Evolutionary conservation across 2,888 invertebrate genomes (phyloP), one percentile per base, ranked within the genome.

Genomic region (Epinotia bilunana): DNA sequence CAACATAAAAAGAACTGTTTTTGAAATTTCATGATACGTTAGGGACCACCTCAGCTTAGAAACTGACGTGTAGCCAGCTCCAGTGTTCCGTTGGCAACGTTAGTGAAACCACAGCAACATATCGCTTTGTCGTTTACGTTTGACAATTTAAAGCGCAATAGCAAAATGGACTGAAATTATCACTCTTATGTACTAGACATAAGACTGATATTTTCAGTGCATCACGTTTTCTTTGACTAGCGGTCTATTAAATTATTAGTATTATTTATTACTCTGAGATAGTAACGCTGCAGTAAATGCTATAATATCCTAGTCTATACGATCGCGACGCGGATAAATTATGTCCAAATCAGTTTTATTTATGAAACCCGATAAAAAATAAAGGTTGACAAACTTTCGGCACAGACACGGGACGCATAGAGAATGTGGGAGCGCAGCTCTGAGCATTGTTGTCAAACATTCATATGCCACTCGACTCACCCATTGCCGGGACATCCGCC

Each of bases 311-410:
- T 7, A 13, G 49, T n/a, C 7, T n/a, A n/a, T 53, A 53, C 53
- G 53, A 6, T n/a, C n/a, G 53, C 49, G 4, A 16, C 16, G 11
- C 13, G 23, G 46, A 20, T 64, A 46, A 23, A 20, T 49, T 46
- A 63, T 13, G 13, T 55, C 55, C 55, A 33, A 57, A 72, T 63
- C 16, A 20, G 43, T 28, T 53, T 53, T 43, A 68, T 65, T 67
- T 23, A 70, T 70, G 68, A 61, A 73, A 57, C n/a, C 43, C 65
- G 67, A 74, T 62, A 76, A 67, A 77, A 76, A 76, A 62, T 86
- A 87, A 88, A 92, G 91, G 93, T 93, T 93, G 92, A 91, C 92
- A 93, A 94, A 93, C 93, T 94, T 93, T 92, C 87, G 90, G 91
- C 83, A 86, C 87, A 83, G 88, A 91, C 93, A 93, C 87, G 90